Percentiles rank a stretch among this genome's conserved stretches.
These are phyloP conservation scores for Drosophila elegans DNA, from an alignment of 1,140 invertebrate genomes.

Conservation along the genomic window DNA sequence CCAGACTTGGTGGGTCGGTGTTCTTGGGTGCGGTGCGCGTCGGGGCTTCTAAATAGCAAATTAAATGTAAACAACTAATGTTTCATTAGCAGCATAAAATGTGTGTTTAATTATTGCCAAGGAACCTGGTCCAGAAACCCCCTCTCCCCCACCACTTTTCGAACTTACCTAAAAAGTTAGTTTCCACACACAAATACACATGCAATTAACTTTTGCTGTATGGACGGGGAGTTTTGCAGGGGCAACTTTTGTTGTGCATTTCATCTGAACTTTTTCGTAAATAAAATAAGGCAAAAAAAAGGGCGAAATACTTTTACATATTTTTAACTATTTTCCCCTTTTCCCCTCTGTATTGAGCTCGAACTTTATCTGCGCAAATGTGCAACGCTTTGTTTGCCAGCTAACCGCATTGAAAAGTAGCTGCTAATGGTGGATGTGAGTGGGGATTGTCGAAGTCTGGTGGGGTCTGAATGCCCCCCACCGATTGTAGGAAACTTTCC, in stretches of 20 bases:
- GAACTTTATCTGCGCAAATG: conserved; percentile 81
- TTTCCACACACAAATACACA: conserved; percentile 55
- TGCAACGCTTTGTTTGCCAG: conserved; percentile 81
- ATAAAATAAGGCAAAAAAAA: conserved; percentile 60
- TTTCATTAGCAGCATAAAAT: conserved; percentile 82
- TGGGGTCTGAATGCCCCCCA: conserved; percentile 2
- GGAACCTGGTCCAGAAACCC: background rate
- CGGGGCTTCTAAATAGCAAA: conserved; percentile 69
- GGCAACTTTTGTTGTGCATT: conserved; percentile 81
- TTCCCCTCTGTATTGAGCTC: conserved; percentile 43
- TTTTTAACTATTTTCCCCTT: conserved; percentile 69
- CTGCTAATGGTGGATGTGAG: conserved; percentile 78
- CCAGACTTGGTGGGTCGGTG: background rate
- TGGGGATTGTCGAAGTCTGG: conserved; percentile 17
- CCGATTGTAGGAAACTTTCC: conserved; percentile 70
- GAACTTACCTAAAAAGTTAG: conserved; percentile 79
- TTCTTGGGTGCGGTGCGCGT: conserved; percentile 12
- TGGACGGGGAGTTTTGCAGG: conserved; percentile 59
- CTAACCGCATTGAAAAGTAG: conserved; percentile 82
- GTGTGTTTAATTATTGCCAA: conserved; percentile 77
- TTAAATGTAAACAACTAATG: conserved; percentile 83
- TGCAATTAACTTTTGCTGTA: conserved; percentile 80
- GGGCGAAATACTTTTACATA: conserved; percentile 75
- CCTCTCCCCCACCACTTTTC: conserved; percentile 24
- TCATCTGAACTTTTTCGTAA: conserved; percentile 75